A percentile compares a stretch with the other conserved stretches of the same genome.
phyloP scores from a whole-genome alignment of 2,888 invertebrate genomes.

The Chirona hameri region DNA sequence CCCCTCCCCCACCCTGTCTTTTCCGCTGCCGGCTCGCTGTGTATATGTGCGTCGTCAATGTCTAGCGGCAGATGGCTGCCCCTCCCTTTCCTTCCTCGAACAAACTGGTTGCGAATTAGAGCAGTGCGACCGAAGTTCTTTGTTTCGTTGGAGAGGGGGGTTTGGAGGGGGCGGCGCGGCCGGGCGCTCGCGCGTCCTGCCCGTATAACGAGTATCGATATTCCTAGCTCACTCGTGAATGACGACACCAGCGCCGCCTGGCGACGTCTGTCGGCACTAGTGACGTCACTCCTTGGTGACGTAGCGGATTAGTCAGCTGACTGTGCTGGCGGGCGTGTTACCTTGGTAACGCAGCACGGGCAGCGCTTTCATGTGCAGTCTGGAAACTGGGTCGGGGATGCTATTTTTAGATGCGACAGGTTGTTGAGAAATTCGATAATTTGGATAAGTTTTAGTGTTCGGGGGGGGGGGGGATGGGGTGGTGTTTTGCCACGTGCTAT shows the following conservation, averaged over 20 bases:
- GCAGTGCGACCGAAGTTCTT: not conserved
- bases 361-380: not conserved
- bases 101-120: not conserved
- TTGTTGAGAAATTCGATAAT: not conserved
- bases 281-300: not conserved
- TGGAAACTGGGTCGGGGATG: not conserved
- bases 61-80: not conserved
- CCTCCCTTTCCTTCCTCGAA: not conserved
- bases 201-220: conserved; percentile 24
- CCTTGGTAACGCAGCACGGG: not conserved
- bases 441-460: not conserved
- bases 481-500: not conserved
- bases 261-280: not conserved
- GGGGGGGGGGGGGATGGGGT: not conserved
- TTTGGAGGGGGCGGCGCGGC: not conserved
- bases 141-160: not conserved
- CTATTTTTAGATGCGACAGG: not conserved
- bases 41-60: not conserved
- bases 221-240: conserved; percentile 9
- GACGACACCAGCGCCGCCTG: not conserved
- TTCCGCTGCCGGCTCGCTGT: not conserved
- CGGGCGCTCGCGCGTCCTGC: not conserved
- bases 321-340: not conserved
- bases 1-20: no score
- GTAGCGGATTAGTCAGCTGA: conserved; percentile 5